phyloP scores from a whole-genome alignment of 2,797 vertebrate species.

The Sebastes wilsoni region DNA sequence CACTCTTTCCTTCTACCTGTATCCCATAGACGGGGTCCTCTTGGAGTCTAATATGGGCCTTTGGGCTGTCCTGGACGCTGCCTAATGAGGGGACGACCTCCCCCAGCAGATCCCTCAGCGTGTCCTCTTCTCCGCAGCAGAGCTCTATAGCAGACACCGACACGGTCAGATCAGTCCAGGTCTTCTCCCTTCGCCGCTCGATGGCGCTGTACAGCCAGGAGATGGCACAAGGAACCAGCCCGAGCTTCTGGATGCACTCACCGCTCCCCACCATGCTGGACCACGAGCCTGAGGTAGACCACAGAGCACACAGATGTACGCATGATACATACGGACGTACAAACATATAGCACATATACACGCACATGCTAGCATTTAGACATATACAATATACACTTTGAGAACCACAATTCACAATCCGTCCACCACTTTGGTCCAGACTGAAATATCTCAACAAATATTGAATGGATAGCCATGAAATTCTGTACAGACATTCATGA shows the following conservation, averaged over 20 bases:
- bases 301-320: background rate
- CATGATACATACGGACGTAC: background rate
- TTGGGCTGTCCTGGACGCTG: constrained; percentile 89
- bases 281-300: constrained; percentile 87
- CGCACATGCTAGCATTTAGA: background rate
- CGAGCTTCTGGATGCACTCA: constrained; percentile 90
- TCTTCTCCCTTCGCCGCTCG: constrained; percentile 93
- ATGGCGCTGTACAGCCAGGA: constrained; percentile 98
- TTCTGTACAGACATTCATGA: too few species aligned
- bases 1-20: constrained; percentile 83
- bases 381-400: background rate
- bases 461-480: too few species aligned
- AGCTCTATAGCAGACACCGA: constrained; percentile 96
- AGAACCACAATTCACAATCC: background rate
- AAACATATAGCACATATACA: background rate
- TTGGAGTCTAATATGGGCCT: constrained; percentile 89
- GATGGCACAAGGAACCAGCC: constrained; percentile 95
- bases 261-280: constrained; percentile 96
- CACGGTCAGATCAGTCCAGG: constrained; percentile 92
- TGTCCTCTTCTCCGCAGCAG: constrained; percentile 95
- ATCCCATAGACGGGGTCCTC: constrained; percentile 94
- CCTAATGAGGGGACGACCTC: constrained; percentile 86
- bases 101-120: constrained; percentile 91
- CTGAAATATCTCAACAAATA: background rate
- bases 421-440: background rate